Percentiles rank a stretch among this genome's conserved stretches.
Conservation (phyloP, 2,888 invertebrate genomes). For the Stomorhina lunata region DNA sequence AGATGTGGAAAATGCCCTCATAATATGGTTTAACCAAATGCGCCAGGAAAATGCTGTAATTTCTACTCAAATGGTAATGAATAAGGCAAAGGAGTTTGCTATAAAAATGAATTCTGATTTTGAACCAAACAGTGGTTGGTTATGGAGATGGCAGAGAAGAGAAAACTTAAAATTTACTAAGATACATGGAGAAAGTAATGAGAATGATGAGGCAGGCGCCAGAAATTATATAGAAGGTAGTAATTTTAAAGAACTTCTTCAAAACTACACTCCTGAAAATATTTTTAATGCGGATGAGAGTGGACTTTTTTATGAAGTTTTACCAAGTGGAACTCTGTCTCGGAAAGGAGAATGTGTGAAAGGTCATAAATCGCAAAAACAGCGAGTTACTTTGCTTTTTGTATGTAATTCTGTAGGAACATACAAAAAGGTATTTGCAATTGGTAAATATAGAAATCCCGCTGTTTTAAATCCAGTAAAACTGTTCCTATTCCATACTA, state of each 20-base stretch:
- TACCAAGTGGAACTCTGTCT: too few relatives aligned
- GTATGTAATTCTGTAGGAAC: conserved; percentile 45
- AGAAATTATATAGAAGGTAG: too few relatives aligned
- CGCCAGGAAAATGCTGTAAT: background rate
- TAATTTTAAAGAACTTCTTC: background rate
- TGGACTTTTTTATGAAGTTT: conserved; percentile 48
- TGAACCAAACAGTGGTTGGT: conserved; percentile 6
- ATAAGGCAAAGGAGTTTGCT: conserved; percentile 16
- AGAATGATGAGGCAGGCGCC: too few relatives aligned
- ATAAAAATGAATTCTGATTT: background rate
- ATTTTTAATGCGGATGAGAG: conserved; percentile 58
- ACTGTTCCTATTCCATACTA: conserved; percentile 43
- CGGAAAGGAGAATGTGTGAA: too few relatives aligned
- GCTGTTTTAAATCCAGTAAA: conserved; percentile 48
- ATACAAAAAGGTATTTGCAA: conserved; percentile 53
- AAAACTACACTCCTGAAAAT: conserved; percentile 23
- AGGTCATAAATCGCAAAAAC: conserved; percentile 34
- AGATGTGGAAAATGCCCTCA: background rate
- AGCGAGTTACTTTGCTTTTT: conserved; percentile 53
- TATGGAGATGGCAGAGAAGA: background rate
- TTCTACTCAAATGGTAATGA: background rate
- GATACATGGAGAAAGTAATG: conserved; percentile 13
- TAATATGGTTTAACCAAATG: background rate
- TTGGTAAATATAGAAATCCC: conserved; percentile 47
- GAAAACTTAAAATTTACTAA: background rate